phyloP scores from a whole-genome alignment of 2,113 vertebrate species.

The Alligator mississippiensis region DNA sequence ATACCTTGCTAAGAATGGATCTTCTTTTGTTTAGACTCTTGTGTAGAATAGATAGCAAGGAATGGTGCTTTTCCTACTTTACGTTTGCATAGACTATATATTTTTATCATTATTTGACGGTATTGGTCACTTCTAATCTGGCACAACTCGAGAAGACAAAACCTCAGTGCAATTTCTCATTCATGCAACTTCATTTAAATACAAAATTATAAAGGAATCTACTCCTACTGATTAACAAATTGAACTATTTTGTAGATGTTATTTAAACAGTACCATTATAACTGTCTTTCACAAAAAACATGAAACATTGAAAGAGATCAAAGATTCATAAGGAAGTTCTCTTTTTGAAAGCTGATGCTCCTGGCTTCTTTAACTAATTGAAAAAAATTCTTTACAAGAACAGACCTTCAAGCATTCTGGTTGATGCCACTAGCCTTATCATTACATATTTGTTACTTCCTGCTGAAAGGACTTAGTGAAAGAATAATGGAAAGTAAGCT shows the following conservation, averaged over 20 bases:
- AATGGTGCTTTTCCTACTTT: not conserved
- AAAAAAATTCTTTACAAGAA: constrained; percentile 81
- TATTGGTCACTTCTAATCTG: constrained; percentile 56
- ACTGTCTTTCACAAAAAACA: constrained; percentile 69
- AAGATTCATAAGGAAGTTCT: constrained; percentile 76
- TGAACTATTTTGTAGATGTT: constrained; percentile 74
- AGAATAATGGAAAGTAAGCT: constrained; percentile 71
- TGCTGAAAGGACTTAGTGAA: constrained; percentile 68
- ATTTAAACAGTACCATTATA: constrained; percentile 62
- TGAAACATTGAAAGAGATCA: constrained; percentile 75
- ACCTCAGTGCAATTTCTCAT: constrained; percentile 67
- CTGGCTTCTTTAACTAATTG: constrained; percentile 82
- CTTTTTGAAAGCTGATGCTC: constrained; percentile 73
- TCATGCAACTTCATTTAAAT: constrained; percentile 66
- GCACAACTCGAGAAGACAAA: constrained; percentile 31
- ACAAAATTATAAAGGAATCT: constrained; percentile 53
- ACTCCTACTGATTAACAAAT: constrained; percentile 74
- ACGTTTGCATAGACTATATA: not conserved
- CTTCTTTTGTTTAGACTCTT: not conserved
- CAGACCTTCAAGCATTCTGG: constrained; percentile 77
- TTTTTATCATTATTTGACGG: constrained; percentile 7
- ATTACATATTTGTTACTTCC: constrained; percentile 75
- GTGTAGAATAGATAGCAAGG: not conserved
- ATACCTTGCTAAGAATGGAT: not conserved
- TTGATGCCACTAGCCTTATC: constrained; percentile 72